Conservation (phyloP, 2,797 vertebrate species). For the Todus mexicanus region DNA sequence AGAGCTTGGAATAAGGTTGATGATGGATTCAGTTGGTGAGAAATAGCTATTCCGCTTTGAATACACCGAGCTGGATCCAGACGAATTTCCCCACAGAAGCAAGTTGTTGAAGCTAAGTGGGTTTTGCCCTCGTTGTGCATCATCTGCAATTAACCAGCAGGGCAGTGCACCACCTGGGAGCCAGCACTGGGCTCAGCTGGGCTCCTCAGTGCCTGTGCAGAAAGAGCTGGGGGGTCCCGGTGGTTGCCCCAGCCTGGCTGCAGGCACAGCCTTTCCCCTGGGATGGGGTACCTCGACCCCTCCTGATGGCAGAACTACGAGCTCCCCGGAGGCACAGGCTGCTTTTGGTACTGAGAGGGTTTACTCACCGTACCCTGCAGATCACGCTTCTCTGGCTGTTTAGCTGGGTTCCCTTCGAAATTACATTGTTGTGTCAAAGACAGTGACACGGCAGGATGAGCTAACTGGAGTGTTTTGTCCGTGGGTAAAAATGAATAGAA, state of each 20-base stretch:
- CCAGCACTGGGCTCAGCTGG: neutral
- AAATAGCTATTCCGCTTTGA: conserved; percentile 29
- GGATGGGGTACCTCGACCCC: accelerated
- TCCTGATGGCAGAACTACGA: accelerated
- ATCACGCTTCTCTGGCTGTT: neutral
- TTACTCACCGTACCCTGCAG: neutral
- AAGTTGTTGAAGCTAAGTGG: neutral
- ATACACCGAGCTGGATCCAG: neutral
- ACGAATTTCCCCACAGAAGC: neutral
- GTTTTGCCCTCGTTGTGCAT: neutral
- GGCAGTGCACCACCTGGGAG: neutral
- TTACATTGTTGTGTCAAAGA: neutral
- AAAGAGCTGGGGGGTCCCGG: accelerated
- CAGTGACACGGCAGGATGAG: neutral
- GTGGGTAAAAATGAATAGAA: neutral
- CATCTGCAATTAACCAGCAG: neutral
- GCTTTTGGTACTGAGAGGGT: neutral
- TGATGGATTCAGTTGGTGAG: neutral
- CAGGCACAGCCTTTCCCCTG: neutral
- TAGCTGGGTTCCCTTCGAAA: neutral
- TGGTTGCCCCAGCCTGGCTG: neutral
- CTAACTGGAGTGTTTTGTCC: neutral
- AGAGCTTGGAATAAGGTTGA: neutral
- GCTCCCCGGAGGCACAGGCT: neutral
- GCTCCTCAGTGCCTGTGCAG: accelerated